Percentiles rank a stretch among this genome's conserved stretches.
Evolutionary conservation across 2,888 invertebrate genomes (phyloP).

Genomic region (Drosophila greeni): DNA sequence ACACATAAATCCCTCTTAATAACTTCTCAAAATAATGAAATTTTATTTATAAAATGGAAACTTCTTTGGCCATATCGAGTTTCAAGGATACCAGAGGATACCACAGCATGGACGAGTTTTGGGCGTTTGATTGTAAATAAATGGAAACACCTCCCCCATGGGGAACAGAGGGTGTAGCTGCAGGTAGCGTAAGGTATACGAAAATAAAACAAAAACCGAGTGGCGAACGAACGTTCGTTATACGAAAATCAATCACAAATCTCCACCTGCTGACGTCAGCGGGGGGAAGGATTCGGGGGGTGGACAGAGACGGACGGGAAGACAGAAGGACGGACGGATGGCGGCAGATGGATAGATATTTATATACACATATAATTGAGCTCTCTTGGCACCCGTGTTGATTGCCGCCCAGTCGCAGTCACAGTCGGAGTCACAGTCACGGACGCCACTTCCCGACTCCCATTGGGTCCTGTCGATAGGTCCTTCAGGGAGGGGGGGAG

Average conservation of each 20-base stretch:
- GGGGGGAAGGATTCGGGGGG: slow-evolving; percentile 1
- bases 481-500: not conserved
- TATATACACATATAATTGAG: slow-evolving; percentile 35
- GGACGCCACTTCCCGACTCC: slow-evolving; percentile 4
- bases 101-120: not conserved
- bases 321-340: not conserved
- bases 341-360: slow-evolving; percentile 19
- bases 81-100: not conserved
- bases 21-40: not conserved
- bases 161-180: not conserved
- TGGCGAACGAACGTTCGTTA: not conserved
- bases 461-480: slow-evolving; percentile 9
- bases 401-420: slow-evolving; percentile 28
- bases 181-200: not conserved
- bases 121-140: slow-evolving; percentile 5
- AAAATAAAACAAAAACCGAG: slow-evolving; percentile 16
- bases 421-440: slow-evolving; percentile 11
- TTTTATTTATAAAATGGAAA: not conserved
- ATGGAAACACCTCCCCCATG: not conserved
- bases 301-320: too few relatives aligned
- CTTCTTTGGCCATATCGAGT: not conserved
- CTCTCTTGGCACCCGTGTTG: slow-evolving; percentile 15
- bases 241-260: slow-evolving; percentile 39
- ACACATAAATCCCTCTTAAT: not conserved
- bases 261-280: slow-evolving; percentile 23